These are phyloP conservation scores for Octodon degus DNA, from an alignment of 2,113 vertebrate species.

Conservation along the genomic window DNA sequence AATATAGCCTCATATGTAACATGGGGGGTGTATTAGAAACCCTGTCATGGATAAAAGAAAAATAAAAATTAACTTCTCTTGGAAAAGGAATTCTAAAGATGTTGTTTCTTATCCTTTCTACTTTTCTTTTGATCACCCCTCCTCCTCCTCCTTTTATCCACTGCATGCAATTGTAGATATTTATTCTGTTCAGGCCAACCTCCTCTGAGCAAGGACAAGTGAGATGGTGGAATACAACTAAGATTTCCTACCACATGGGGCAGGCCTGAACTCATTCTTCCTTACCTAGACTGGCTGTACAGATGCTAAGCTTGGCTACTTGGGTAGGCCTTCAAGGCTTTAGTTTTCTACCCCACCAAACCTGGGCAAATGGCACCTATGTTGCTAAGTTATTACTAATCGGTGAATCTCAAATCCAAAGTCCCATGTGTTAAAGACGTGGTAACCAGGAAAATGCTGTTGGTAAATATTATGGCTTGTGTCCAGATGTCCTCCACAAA, in stretches of 20 bases:
- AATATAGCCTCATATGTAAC: not conserved
- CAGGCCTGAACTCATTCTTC: not conserved
- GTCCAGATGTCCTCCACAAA: not conserved
- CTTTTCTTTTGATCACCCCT: fast-evolving
- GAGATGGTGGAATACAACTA: not conserved
- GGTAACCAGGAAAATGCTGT: fast-evolving
- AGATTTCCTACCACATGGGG: not conserved
- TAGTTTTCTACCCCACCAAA: not conserved
- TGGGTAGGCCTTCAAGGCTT: not conserved
- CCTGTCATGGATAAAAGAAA: not conserved
- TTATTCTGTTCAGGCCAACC: not conserved
- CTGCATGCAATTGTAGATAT: not conserved
- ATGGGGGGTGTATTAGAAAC: not conserved
- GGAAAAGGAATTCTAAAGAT: not conserved
- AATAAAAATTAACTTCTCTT: not conserved
- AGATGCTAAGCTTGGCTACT: not conserved
- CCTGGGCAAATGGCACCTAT: not conserved
- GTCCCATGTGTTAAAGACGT: not conserved
- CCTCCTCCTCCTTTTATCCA: fast-evolving
- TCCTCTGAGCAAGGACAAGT: not conserved
- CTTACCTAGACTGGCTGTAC: not conserved
- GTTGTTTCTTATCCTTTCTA: no score
- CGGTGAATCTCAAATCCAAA: not conserved
- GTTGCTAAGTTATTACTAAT: not conserved
- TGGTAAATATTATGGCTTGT: not conserved